phyloP scores from a whole-genome alignment of 2,797 vertebrate species.

The Manis crassicaudata region DNA sequence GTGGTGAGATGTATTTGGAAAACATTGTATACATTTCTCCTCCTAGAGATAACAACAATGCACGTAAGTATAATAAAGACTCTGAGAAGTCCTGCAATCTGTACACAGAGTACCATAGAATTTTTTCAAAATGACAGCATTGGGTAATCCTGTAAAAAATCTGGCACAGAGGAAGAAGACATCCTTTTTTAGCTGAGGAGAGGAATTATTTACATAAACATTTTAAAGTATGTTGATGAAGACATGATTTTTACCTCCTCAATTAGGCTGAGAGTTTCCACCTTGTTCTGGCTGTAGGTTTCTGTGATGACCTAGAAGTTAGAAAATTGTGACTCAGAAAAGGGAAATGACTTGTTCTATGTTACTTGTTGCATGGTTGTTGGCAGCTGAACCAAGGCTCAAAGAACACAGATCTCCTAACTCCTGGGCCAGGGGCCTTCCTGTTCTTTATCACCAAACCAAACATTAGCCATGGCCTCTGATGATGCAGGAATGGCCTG shows the following conservation, averaged over 20 bases:
- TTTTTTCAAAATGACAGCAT: background rate
- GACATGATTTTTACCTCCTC: background rate
- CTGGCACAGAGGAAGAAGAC: background rate
- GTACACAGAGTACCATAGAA: background rate
- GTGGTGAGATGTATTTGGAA: background rate
- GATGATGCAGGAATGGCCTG: background rate
- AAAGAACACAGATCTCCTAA: background rate
- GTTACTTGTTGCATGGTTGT: background rate
- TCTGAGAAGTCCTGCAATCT: background rate
- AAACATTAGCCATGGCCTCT: background rate
- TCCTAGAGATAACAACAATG: background rate
- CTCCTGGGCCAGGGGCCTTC: background rate
- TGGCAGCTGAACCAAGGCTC: background rate
- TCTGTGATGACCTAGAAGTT: background rate
- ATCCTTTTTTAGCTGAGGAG: background rate
- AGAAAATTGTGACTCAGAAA: constrained; percentile 34
- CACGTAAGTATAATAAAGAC: background rate
- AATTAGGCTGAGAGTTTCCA: background rate
- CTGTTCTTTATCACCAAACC: background rate
- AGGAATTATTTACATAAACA: background rate
- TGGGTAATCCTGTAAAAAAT: background rate
- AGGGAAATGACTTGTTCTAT: background rate
- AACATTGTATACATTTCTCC: background rate
- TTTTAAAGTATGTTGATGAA: background rate
- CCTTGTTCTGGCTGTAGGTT: background rate